These are phyloP conservation scores for Cremastinae sp. DNA, from an alignment of 2,888 invertebrate species.

Conservation along the genomic window DNA sequence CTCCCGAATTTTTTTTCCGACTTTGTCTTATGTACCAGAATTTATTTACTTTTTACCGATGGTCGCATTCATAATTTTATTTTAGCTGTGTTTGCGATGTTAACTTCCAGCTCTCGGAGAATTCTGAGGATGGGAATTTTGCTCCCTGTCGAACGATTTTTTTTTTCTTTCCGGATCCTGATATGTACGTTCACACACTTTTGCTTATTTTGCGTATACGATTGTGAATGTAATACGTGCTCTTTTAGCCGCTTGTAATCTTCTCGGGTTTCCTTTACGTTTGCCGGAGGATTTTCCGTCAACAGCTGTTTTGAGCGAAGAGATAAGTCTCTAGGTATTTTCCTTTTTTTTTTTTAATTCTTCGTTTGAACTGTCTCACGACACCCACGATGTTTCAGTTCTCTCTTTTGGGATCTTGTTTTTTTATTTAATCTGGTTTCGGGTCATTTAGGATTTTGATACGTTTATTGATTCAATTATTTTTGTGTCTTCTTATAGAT, in stretches of 20 bases:
- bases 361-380: not conserved
- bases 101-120: too few species aligned
- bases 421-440: not conserved
- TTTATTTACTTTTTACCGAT: not conserved
- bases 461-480: not conserved
- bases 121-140: too few species aligned
- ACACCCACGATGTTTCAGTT: conserved; percentile 29
- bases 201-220: conserved; percentile 24
- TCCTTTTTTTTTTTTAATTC: not conserved
- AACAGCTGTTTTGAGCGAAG: conserved; percentile 50
- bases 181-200: not conserved
- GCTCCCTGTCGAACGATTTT: too few species aligned
- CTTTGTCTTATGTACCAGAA: conserved; percentile 24
- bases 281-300: conserved; percentile 33
- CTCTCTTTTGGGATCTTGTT: too few species aligned
- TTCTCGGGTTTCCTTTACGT: conserved; percentile 49
- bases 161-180: too few species aligned
- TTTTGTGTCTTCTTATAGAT: too few species aligned
- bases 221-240: conserved; percentile 42
- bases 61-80: too few species aligned
- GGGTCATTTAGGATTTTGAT: not conserved
- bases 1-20: conserved; percentile 39
- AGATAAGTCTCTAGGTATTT: conserved; percentile 39
- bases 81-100: too few species aligned
- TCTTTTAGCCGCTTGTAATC: conserved; percentile 1